These are phyloP conservation scores for Sebastes kiyomatsui DNA, from an alignment of 2,797 vertebrate genomes.

Conservation along the genomic window DNA sequence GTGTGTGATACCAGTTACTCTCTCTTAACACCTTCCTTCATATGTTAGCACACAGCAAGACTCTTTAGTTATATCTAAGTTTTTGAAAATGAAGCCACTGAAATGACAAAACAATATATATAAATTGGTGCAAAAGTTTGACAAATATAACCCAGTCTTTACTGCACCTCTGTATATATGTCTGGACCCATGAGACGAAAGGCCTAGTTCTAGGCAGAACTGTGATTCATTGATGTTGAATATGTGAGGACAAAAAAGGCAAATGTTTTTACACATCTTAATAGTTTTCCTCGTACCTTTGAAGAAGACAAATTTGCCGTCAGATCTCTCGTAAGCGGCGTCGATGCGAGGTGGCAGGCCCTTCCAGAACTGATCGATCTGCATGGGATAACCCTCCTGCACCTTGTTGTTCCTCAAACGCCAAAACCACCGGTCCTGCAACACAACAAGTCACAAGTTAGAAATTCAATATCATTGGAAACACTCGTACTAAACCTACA, in stretches of 20 bases:
- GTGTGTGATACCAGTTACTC: background rate
- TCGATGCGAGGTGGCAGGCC: conserved; percentile 94
- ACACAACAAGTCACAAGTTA: background rate
- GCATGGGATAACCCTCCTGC: conserved; percentile 98
- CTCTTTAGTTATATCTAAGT: background rate
- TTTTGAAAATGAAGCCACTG: background rate
- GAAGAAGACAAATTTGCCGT: conserved; percentile 98
- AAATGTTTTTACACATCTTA: background rate
- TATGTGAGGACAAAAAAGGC: background rate
- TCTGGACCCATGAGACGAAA: background rate
- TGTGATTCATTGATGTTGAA: background rate
- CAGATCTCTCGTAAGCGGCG: conserved; percentile 95
- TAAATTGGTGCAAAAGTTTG: background rate
- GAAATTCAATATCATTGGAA: background rate
- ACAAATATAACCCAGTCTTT: background rate
- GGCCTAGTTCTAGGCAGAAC: background rate
- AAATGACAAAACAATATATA: background rate
- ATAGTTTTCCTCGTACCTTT: conserved; percentile 85
- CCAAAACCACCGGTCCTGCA: conserved; percentile 97
- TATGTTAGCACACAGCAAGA: background rate
- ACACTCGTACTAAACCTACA: background rate
- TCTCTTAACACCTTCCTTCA: conserved; percentile 5
- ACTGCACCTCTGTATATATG: background rate
- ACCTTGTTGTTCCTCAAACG: conserved; percentile 96
- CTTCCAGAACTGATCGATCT: conserved; percentile 98